Evolutionary conservation across 2,797 vertebrate genomes (phyloP).

Genomic region (Liparis tanakae): DNA sequence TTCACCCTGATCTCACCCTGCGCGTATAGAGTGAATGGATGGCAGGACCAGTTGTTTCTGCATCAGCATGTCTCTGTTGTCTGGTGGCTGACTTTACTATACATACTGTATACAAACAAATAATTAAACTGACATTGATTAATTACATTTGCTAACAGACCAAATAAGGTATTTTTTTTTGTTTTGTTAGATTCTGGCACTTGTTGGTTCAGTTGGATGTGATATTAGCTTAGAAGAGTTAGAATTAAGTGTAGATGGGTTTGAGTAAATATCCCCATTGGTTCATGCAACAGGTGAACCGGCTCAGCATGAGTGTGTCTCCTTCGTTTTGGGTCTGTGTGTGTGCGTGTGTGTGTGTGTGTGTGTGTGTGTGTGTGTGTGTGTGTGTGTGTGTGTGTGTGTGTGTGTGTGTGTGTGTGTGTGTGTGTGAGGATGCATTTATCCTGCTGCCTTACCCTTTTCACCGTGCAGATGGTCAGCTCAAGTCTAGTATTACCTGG

Average conservation of each 20-base stretch:
- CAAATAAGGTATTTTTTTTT: background rate
- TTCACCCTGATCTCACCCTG: background rate
- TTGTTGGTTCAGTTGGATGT: constrained; percentile 6
- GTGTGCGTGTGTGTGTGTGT: background rate
- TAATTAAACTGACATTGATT: background rate
- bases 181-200: constrained; percentile 2
- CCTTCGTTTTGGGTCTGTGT: constrained; percentile 1
- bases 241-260: constrained; percentile 1
- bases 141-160: constrained; percentile 1
- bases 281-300: constrained; percentile 17
- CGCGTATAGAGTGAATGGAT: background rate
- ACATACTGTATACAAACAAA: background rate
- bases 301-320: constrained; percentile 3
- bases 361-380: background rate
- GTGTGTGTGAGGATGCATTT: constrained; percentile 33
- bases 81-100: background rate
- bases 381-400: background rate
- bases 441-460: constrained; percentile 54
- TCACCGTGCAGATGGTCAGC: constrained; percentile 65
- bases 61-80: background rate
- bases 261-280: background rate
- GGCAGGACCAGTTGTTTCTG: background rate
- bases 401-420: background rate
- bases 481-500: constrained; percentile 43
- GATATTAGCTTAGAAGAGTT: constrained; percentile 25